Evolutionary conservation across 2,113 vertebrate species (phyloP), one percentile per base, ranked within the genome.

Genomic region (Scomber scombrus): DNA sequence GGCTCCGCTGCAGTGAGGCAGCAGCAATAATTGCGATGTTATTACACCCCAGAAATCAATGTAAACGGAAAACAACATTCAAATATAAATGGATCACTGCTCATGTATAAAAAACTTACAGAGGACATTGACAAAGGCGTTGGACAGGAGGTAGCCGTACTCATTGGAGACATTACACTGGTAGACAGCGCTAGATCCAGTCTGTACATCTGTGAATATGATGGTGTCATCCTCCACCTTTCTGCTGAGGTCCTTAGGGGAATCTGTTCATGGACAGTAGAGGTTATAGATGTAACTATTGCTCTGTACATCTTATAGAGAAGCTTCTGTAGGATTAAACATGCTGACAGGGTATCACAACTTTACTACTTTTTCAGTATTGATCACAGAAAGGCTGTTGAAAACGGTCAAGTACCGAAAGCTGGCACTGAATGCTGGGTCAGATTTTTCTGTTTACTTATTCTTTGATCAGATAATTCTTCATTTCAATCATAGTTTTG

Each of bases 91-190:
- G 46, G 67, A 21, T 51, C 3, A 1, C 18, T 2, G 4, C 45
- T 11, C 7, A 7, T 0, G 12, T 11, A 18, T 6, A 18, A 66
- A 23, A 64, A 68, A 93, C 97, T 97, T 93, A 99, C 98, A 97
- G 60, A 99, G 93, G 73, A 99, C 96, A 64, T 97, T 99, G 73
- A 99, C 95, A 85, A 99, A 98, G n/a, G 97, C 97, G 0, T 99
- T 99, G 94, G 96, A 93, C 71, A 99, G 89, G 66, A 99, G 92
- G 86, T 99, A 99, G 52, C 98, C 98, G 14, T 97, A 97, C 52
- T 96, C 95, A 57, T 99, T 99, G 73, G 98, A 98, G 56, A 96
- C 94, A 51, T 99, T 99, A 88, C 98, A 99, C 87, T 99, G 98
- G 89, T 97, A 99, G 13, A 99, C 98, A 0, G 97, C 96, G 57